phyloP scores from a whole-genome alignment of 2,113 vertebrate species.

The Budorcas taxicolor region DNA sequence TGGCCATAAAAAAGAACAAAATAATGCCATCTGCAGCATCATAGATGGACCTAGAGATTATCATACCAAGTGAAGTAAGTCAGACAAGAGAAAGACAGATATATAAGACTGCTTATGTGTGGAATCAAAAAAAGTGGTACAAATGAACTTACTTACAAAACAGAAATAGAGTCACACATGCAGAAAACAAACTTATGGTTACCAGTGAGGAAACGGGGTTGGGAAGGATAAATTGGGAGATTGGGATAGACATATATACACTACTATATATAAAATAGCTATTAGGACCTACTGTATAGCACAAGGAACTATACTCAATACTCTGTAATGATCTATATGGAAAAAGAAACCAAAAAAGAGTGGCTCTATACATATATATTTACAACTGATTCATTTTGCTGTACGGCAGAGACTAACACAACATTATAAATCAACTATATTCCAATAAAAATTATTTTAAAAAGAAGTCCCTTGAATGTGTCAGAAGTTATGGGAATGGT shows the following conservation, averaged over 20 bases:
- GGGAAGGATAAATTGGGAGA: background rate
- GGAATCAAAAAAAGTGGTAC: background rate
- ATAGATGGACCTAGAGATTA: background rate
- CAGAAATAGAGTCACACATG: background rate
- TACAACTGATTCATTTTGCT: background rate
- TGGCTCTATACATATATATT: background rate
- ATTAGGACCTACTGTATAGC: background rate
- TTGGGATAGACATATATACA: background rate
- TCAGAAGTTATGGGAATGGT: background rate
- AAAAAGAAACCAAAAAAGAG: background rate
- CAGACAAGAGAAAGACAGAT: background rate
- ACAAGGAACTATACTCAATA: background rate
- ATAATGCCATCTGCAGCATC: background rate
- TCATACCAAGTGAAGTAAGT: background rate
- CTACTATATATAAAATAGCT: background rate
- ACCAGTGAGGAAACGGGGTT: background rate
- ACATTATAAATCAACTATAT: background rate
- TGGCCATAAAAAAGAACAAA: background rate
- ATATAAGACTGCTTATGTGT: background rate
- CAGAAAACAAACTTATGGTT: background rate
- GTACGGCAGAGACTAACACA: background rate
- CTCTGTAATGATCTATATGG: background rate
- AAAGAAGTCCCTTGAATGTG: background rate
- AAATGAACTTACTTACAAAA: background rate
- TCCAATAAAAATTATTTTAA: background rate